These are phyloP conservation scores for Gambelia wislizenii DNA, from an alignment of 2,797 vertebrate genomes.

Conservation along the genomic window DNA sequence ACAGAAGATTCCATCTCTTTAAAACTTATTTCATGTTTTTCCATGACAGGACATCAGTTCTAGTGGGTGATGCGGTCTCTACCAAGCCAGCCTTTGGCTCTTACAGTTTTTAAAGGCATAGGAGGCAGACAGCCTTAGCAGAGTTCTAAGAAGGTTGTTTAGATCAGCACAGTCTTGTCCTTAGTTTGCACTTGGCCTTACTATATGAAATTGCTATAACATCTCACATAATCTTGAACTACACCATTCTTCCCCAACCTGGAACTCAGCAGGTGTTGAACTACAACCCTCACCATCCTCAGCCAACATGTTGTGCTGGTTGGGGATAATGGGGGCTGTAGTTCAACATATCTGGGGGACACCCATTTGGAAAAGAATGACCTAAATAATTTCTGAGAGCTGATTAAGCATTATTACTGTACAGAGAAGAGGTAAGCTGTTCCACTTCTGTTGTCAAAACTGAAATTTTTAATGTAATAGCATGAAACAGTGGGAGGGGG, in stretches of 20 bases:
- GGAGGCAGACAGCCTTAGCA: background rate
- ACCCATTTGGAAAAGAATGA: background rate
- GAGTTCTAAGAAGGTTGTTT: background rate
- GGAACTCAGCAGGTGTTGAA: too few species aligned
- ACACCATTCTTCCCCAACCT: background rate
- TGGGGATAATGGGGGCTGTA: too few species aligned
- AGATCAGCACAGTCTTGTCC: background rate
- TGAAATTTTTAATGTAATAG: background rate
- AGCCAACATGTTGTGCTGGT: too few species aligned
- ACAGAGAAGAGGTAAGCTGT: background rate
- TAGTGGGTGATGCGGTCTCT: background rate
- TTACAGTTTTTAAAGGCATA: background rate
- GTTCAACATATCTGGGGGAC: too few species aligned
- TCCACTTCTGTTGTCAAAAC: background rate
- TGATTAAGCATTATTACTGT: background rate
- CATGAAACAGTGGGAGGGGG: background rate
- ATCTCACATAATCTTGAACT: background rate
- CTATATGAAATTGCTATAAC: background rate
- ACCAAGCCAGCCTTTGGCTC: background rate
- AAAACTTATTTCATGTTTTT: background rate
- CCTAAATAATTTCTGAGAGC: background rate
- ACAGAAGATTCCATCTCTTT: background rate
- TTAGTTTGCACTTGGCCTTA: background rate
- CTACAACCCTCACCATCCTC: too few species aligned
- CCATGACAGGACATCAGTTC: background rate